Conservation (phyloP, 2,888 invertebrate species). For the Spilosoma lubricipeda region DNA sequence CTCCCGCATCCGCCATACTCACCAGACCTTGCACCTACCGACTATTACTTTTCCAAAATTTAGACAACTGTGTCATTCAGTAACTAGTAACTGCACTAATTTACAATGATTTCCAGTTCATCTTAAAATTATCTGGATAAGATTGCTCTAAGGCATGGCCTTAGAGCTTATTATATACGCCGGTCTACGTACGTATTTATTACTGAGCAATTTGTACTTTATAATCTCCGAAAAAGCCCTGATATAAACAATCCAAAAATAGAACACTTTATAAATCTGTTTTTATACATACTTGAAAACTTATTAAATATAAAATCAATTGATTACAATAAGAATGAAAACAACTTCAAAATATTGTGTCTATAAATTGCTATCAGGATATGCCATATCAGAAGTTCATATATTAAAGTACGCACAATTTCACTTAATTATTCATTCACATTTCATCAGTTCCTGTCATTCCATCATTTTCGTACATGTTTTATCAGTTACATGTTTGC, state of each 20-base stretch:
- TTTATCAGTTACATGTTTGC: background rate
- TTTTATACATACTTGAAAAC: background rate
- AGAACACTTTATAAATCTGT: background rate
- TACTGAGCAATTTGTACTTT: too few species aligned
- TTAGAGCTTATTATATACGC: too few species aligned
- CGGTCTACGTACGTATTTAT: too few species aligned
- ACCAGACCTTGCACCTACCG: too few species aligned
- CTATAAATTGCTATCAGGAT: background rate
- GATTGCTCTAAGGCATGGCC: too few species aligned
- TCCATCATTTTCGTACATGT: conserved; percentile 3
- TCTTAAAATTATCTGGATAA: too few species aligned
- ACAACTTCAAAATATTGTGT: background rate
- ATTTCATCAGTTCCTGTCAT: conserved; percentile 3
- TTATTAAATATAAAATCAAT: background rate
- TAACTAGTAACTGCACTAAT: too few species aligned
- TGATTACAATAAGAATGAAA: background rate
- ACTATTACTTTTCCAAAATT: too few species aligned
- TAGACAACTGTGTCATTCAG: too few species aligned
- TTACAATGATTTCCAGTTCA: too few species aligned
- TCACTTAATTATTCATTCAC: background rate
- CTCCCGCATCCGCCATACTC: too few species aligned
- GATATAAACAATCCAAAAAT: background rate
- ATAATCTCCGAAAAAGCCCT: background rate
- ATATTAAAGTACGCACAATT: background rate
- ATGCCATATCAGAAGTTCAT: background rate